Percentiles rank a stretch among this genome's conserved stretches.
Evolutionary conservation across 2,797 vertebrate genomes (phyloP).

Genomic region (Tenualosa thibaudeaui): DNA sequence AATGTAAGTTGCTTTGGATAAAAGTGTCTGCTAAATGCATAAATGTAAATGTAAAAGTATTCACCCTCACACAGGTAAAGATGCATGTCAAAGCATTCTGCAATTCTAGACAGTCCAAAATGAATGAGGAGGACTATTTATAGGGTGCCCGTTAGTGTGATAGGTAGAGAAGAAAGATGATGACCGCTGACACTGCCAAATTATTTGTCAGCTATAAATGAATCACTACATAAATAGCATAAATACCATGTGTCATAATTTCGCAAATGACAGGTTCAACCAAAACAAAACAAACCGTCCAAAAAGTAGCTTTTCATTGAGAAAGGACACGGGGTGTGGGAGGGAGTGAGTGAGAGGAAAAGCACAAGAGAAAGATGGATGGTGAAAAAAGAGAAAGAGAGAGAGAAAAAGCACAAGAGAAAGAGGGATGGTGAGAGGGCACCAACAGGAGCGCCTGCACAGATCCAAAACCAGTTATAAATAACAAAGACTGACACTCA

Average conservation of each 20-base stretch:
- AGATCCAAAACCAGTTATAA: slow-evolving; percentile 6
- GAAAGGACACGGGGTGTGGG: not conserved
- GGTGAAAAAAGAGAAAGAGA: not conserved
- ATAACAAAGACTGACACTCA: not conserved
- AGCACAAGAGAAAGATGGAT: not conserved
- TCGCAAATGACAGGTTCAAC: not conserved
- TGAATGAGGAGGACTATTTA: not conserved
- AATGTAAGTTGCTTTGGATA: too few species aligned
- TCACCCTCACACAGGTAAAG: slow-evolving; percentile 1
- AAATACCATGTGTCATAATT: not conserved
- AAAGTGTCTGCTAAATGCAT: too few species aligned
- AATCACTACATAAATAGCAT: not conserved
- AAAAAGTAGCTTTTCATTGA: not conserved
- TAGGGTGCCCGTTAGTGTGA: not conserved
- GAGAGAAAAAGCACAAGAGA: not conserved
- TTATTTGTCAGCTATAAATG: not conserved
- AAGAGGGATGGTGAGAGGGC: not conserved
- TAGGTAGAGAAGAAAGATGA: not conserved
- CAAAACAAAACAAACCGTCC: not conserved
- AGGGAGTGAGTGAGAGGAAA: not conserved
- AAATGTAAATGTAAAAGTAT: slow-evolving; percentile 7
- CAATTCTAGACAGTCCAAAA: not conserved
- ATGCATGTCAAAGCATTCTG: not conserved
- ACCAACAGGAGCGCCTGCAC: not conserved
- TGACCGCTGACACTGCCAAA: not conserved